Evolutionary conservation across 2,888 invertebrate genomes (phyloP).

Genomic region (Nysson spinosus): DNA sequence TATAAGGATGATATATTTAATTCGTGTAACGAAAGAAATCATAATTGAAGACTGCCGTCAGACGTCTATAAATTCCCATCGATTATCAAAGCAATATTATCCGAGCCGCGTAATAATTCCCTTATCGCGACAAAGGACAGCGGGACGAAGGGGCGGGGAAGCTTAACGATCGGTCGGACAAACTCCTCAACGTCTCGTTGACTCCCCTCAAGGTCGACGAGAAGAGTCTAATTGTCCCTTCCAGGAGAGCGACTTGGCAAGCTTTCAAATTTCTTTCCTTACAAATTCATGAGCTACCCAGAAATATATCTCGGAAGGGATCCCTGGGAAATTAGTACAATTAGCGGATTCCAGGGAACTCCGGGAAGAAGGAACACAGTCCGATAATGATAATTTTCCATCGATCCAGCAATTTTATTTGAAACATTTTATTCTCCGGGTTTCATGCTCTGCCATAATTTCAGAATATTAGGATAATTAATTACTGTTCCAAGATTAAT

Average conservation of each 20-base stretch:
- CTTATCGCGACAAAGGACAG: constrained; percentile 40
- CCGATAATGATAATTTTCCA: no score
- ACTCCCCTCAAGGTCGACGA: constrained; percentile 53
- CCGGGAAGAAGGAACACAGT: constrained; percentile 1
- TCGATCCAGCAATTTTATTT: no score
- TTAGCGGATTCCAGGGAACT: constrained; percentile 29
- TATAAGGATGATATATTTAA: no score
- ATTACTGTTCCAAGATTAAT: no score
- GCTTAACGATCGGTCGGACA: constrained; percentile 54
- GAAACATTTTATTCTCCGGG: no score
- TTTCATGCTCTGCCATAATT: no score
- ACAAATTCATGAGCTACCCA: constrained; percentile 53
- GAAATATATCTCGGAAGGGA: constrained; percentile 31
- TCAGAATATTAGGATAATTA: no score
- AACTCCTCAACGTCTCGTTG: constrained; percentile 54
- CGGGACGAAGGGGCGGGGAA: constrained; percentile 30
- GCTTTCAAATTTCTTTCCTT: constrained; percentile 54
- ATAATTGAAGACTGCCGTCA: no score
- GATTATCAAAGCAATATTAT: no score
- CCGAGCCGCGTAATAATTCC: no score
- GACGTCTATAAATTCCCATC: no score
- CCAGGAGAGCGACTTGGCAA: constrained; percentile 41
- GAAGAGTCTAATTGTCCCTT: constrained; percentile 59
- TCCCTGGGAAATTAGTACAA: constrained; percentile 48
- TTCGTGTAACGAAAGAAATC: no score